Evolutionary conservation across 1,140 invertebrate genomes (phyloP), one percentile per base, ranked within the genome.

Genomic region (Maniola jurtina): DNA sequence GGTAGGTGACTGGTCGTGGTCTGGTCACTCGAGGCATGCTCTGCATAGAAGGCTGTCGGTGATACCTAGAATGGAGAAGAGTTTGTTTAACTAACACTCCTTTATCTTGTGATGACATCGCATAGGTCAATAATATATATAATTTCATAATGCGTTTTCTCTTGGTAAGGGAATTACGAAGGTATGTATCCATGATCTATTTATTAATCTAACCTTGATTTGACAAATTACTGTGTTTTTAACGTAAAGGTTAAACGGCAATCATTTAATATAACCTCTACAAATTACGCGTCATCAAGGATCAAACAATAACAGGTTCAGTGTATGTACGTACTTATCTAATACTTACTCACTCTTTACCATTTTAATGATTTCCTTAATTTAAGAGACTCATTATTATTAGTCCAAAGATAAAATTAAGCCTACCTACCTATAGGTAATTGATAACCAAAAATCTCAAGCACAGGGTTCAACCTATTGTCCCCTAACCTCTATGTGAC

Each of bases 31-130:
- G 1, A 25, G 1, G 25, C 4, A 25, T 4, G 25, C 25, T 25
- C 25, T 25, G 25, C 25, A 25, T 1, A n/a, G n/a, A n/a, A 25
- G 25, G 25, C 1, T 25, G 25, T 25, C 25, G 25, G 25, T 25
- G 25, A 25, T 25, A 25, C 25, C 25, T 25, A 25, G 25, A 25
- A 25, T 25, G 25, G 25, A 25, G 25, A 25, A 4, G 25, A 2
- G 25, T 25, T 25, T 25, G 25, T 25, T 1, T 25, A 25, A 25
- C 25, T 1, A 25, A 25, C 4, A 25, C 25, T 25, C 1, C 4
- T 4, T 2, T 25, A 4, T 25, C 25, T 25, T 1, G 62, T 15
- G 13, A 48, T 69, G 68, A 75, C 68, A 66, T 72, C 67, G 72
- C 40, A 48, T 38, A 55, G 40, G 13, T 42, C 13, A 42, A 42